Evolutionary conservation across 2,797 vertebrate genomes (phyloP).

Genomic region (Chloroceryle amazona): DNA sequence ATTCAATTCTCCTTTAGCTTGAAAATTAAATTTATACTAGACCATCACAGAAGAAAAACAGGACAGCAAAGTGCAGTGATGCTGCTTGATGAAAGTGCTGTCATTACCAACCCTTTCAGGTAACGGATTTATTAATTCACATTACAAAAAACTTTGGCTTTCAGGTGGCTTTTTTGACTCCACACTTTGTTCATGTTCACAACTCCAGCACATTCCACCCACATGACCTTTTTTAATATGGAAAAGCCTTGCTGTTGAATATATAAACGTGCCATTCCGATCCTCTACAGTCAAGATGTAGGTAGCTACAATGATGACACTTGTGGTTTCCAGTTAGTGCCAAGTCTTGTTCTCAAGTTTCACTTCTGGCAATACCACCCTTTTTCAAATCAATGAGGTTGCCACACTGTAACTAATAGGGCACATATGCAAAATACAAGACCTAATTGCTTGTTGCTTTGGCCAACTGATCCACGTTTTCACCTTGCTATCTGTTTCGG

Average conservation of each 20-base stretch:
- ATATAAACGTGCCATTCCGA: background rate
- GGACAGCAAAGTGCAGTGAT: background rate
- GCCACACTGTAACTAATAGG: constrained; percentile 15
- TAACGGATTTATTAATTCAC: background rate
- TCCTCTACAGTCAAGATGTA: background rate
- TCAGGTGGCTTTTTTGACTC: background rate
- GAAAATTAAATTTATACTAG: background rate
- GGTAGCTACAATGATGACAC: constrained; percentile 12
- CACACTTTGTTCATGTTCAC: background rate
- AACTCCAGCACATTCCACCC: background rate
- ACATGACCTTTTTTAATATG: background rate
- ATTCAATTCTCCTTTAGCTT: background rate
- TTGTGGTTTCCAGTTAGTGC: constrained; percentile 40
- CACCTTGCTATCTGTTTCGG: constrained; percentile 1
- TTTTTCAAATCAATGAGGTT: constrained; percentile 45
- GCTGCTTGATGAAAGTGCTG: background rate
- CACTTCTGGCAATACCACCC: background rate
- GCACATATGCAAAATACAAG: background rate
- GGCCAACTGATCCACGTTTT: background rate
- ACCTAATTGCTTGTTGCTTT: background rate
- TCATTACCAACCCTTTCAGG: background rate
- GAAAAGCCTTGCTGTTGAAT: background rate
- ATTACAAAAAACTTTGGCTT: background rate
- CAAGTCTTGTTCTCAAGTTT: constrained; percentile 60
- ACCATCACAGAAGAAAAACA: background rate